Evolutionary conservation across 2,888 invertebrate genomes (phyloP).

Genomic region (Meganola albula): DNA sequence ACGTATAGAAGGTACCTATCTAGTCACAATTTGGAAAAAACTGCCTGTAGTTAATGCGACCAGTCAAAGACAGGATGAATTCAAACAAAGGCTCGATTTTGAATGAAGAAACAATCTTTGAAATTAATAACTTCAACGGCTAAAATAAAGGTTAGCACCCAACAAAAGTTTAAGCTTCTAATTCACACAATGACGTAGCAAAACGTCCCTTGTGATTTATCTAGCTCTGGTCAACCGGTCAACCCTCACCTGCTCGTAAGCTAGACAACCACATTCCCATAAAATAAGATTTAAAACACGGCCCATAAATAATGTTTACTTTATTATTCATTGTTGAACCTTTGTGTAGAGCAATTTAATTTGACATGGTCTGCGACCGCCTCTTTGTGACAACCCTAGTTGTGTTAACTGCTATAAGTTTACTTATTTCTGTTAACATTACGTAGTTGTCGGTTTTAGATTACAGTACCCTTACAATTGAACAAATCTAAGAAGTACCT

Average conservation of each 20-base stretch:
- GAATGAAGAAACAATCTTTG: too few relatives aligned
- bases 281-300: slow-evolving; percentile 70
- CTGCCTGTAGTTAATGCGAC: too few relatives aligned
- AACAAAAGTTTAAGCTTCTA: slow-evolving; percentile 14
- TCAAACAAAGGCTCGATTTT: too few relatives aligned
- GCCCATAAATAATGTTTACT: slow-evolving; percentile 51
- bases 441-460: neutral
- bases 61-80: too few relatives aligned
- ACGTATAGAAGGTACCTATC: too few relatives aligned
- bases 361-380: slow-evolving; percentile 51
- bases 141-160: too few relatives aligned
- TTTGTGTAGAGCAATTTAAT: slow-evolving; percentile 51
- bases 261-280: slow-evolving; percentile 69
- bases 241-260: slow-evolving; percentile 56
- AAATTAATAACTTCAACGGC: too few relatives aligned
- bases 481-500: too few relatives aligned
- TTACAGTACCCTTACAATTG: too few relatives aligned
- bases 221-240: slow-evolving; percentile 33
- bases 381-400: slow-evolving; percentile 28
- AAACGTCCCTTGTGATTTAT: slow-evolving; percentile 27
- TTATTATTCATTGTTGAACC: slow-evolving; percentile 46
- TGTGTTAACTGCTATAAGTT: too few relatives aligned
- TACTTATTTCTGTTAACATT: slow-evolving; percentile 11
- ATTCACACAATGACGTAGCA: slow-evolving; percentile 30
- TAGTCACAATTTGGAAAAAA: too few relatives aligned